These are phyloP conservation scores for Antigone vipio DNA, from an alignment of 2,113 vertebrate species.

Conservation along the genomic window DNA sequence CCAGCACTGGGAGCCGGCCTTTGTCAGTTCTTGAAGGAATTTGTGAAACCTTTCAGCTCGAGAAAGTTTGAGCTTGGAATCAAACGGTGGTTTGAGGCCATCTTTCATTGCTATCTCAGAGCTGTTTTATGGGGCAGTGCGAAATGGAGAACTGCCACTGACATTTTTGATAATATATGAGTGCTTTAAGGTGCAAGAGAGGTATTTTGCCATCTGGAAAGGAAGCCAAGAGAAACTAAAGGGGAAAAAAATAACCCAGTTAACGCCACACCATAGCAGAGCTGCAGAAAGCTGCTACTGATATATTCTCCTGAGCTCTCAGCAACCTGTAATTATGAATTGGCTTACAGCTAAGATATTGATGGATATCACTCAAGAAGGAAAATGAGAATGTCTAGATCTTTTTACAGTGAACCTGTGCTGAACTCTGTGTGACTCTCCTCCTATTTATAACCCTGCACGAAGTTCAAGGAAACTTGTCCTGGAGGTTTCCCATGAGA, in stretches of 20 bases:
- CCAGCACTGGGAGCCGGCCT: neutral
- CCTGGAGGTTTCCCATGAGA: constrained; percentile 56
- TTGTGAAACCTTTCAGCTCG: neutral
- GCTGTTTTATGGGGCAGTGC: neutral
- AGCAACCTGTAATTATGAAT: constrained; percentile 44
- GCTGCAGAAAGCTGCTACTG: neutral
- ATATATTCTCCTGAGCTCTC: neutral
- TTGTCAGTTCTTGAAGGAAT: neutral
- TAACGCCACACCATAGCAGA: neutral
- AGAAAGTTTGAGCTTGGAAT: neutral
- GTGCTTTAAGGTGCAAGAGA: neutral
- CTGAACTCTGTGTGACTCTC: constrained; percentile 40
- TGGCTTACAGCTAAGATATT: constrained; percentile 23
- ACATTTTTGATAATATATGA: neutral
- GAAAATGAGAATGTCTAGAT: constrained; percentile 36
- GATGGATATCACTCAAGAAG: constrained; percentile 43
- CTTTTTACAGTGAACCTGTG: constrained; percentile 11
- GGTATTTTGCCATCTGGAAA: constrained; percentile 6
- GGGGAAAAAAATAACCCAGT: neutral
- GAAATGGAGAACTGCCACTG: neutral
- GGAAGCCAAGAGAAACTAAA: neutral
- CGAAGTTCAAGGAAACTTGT: constrained; percentile 62
- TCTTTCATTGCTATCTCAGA: neutral
- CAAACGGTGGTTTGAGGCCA: neutral
- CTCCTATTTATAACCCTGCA: constrained; percentile 45